phyloP scores from a whole-genome alignment of 2,888 invertebrate genomes.

The Sesia bembeciformis region DNA sequence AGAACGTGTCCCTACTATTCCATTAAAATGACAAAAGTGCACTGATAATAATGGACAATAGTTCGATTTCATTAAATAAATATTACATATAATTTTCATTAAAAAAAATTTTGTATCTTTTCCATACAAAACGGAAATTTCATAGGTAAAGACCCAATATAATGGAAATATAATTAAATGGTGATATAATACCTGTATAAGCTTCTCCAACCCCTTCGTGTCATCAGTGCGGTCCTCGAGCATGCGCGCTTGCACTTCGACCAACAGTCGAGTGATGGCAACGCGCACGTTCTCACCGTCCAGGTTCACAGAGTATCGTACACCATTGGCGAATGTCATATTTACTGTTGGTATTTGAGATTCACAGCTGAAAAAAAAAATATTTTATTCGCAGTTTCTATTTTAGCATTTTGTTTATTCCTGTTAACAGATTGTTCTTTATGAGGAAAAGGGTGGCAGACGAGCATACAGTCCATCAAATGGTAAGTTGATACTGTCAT shows the following conservation, averaged over 20 bases:
- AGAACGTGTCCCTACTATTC: no score
- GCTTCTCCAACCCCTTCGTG: slow-evolving; percentile 80
- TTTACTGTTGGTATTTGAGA: slow-evolving; percentile 70
- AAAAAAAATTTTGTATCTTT: no score
- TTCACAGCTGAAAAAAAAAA: slow-evolving; percentile 57
- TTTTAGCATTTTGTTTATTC: no score
- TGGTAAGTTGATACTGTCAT: no score
- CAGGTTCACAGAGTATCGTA: slow-evolving; percentile 57
- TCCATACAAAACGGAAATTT: no score
- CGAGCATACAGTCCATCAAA: no score
- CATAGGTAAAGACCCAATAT: no score
- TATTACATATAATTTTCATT: neutral
- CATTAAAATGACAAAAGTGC: no score
- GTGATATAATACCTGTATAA: slow-evolving; percentile 17
- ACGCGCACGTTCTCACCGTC: slow-evolving; percentile 82
- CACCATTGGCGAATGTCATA: slow-evolving; percentile 64
- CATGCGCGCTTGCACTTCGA: slow-evolving; percentile 78
- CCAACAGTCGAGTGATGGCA: slow-evolving; percentile 74
- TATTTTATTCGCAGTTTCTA: neutral
- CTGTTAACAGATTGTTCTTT: no score
- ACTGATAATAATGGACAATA: no score
- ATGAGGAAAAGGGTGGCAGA: no score
- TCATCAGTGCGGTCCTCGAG: slow-evolving; percentile 82
- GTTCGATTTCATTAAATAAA: neutral
- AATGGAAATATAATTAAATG: no score